Conservation (phyloP, 92 coral and sea anemone genomes). For the Porites evermanni region DNA sequence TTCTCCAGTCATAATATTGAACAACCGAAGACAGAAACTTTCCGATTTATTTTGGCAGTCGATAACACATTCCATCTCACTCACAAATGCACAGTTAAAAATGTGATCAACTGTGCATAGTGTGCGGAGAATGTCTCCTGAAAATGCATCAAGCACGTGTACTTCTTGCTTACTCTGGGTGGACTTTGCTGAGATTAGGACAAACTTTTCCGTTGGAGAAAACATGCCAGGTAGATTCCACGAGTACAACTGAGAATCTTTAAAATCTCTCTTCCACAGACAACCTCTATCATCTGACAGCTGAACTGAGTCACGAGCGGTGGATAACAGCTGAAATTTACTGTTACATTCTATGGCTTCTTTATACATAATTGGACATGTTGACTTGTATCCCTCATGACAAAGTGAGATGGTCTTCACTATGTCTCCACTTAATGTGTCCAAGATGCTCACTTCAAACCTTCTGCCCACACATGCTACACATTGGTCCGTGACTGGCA, state of each 20-base stretch:
- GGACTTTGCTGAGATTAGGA: neutral
- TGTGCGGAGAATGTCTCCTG: neutral
- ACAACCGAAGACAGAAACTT: neutral
- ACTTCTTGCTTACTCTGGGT: neutral
- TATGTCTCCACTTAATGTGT: neutral
- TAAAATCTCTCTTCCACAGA: neutral
- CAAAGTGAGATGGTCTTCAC: neutral
- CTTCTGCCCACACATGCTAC: neutral
- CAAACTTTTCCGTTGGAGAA: conserved; percentile 10
- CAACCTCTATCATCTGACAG: neutral
- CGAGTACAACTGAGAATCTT: too few relatives aligned
- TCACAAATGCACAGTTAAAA: neutral
- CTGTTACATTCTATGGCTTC: neutral
- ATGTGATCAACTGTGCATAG: neutral
- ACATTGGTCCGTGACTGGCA: conserved; percentile 18
- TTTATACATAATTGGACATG: neutral
- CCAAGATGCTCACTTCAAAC: conserved; percentile 4
- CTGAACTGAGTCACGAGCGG: neutral
- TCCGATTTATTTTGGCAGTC: too few relatives aligned
- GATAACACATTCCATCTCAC: conserved; percentile 6
- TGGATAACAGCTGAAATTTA: neutral
- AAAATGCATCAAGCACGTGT: neutral
- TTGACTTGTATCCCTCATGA: neutral
- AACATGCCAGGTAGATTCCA: neutral
- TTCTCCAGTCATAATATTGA: too few relatives aligned